Percentiles rank a stretch among this genome's conserved stretches.
phyloP scores from a whole-genome alignment of 2,113 vertebrate species.

The Pantherophis guttatus region DNA sequence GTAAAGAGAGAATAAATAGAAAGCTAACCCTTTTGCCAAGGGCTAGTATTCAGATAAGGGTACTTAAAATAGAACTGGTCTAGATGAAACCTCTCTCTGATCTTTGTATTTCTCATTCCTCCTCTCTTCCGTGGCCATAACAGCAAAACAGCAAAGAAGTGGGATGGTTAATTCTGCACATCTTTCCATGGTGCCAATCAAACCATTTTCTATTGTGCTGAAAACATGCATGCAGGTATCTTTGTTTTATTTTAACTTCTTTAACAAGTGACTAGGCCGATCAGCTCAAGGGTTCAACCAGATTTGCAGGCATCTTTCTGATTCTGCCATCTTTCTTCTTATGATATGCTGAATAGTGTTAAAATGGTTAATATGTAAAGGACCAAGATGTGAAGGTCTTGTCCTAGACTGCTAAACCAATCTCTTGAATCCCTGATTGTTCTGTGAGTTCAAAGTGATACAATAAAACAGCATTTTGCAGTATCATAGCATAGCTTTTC shows the following conservation, averaged over 20 bases:
- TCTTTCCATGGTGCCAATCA: not conserved
- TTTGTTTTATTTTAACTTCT: not conserved
- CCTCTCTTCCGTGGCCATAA: not conserved
- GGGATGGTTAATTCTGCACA: not conserved
- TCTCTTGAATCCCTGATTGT: not conserved
- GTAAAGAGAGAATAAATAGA: not conserved
- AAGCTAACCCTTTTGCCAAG: not conserved
- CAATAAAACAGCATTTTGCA: not conserved
- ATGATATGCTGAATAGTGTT: not conserved
- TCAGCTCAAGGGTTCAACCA: not conserved
- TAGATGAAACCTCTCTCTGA: not conserved
- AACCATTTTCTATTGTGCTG: not conserved
- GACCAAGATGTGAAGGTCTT: not conserved
- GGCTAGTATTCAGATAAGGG: not conserved
- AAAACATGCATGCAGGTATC: not conserved
- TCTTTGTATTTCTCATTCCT: not conserved
- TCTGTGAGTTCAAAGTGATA: not conserved
- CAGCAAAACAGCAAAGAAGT: not conserved
- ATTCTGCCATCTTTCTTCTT: not conserved
- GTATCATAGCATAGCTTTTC: constrained; percentile 26
- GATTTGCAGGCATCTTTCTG: not conserved
- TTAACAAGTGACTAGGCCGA: not conserved
- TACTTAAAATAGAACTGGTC: not conserved
- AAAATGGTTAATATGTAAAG: not conserved
- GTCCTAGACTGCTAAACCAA: not conserved